These are phyloP conservation scores for Thomomys bottae DNA, from an alignment of 2,113 vertebrate species.

Conservation along the genomic window DNA sequence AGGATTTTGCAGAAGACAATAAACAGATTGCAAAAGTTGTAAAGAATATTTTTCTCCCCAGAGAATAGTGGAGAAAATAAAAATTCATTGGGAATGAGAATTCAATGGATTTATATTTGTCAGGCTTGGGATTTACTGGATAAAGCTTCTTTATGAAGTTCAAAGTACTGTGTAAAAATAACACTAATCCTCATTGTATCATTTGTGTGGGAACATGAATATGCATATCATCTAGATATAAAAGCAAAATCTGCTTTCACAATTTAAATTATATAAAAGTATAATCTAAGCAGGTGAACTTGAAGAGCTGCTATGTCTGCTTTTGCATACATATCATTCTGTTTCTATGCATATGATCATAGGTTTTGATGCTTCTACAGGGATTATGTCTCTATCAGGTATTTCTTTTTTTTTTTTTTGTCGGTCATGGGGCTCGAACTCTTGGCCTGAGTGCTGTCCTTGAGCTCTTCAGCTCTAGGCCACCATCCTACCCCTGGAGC, in stretches of 20 bases:
- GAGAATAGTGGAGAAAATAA: slow-evolving; percentile 40
- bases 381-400: slow-evolving; percentile 8
- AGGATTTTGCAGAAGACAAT: slow-evolving; percentile 11
- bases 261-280: slow-evolving; percentile 12
- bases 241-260: not conserved
- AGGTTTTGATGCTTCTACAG: not conserved
- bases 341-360: not conserved
- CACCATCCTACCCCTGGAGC: too few relatives aligned
- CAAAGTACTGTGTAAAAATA: not conserved
- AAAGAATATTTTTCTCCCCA: not conserved
- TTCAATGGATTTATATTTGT: slow-evolving; percentile 8
- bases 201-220: not conserved
- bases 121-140: not conserved
- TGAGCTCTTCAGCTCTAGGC: too few relatives aligned
- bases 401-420: too few relatives aligned
- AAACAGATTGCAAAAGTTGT: slow-evolving; percentile 23
- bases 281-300: not conserved
- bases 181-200: not conserved
- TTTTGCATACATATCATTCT: not conserved
- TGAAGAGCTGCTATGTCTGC: not conserved
- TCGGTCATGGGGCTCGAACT: too few relatives aligned
- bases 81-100: slow-evolving; percentile 11
- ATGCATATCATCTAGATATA: not conserved
- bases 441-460: too few relatives aligned
- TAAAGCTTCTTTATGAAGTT: slow-evolving; percentile 27